Evolutionary conservation across 2,797 vertebrate genomes (phyloP).

Genomic region (Chaunax sp.): DNA sequence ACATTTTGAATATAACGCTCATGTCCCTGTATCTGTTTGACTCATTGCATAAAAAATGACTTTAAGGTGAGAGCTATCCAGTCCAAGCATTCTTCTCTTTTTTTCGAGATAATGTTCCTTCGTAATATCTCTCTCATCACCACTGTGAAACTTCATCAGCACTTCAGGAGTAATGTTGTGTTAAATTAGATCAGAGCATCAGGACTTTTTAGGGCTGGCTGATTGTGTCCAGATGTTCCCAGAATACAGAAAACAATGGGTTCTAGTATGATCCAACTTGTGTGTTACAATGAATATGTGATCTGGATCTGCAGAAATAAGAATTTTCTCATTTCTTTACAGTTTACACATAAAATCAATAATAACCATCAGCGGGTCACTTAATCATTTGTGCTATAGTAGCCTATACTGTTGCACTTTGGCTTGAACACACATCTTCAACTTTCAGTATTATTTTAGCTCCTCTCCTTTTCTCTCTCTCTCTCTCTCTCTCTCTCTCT

Average conservation of each 20-base stretch:
- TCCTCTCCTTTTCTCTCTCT: neutral
- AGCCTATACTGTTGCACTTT: neutral
- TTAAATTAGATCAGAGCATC: constrained; percentile 15
- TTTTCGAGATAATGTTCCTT: neutral
- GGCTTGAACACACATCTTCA: neutral
- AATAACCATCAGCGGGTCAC: neutral
- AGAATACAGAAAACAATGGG: neutral
- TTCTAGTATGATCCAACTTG: neutral
- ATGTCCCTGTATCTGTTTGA: no score
- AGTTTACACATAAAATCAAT: neutral
- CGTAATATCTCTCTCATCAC: neutral
- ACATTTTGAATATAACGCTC: no score
- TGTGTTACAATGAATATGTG: neutral
- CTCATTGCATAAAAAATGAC: neutral
- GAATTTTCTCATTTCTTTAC: neutral
- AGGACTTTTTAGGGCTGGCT: neutral
- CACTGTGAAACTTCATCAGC: constrained; percentile 19
- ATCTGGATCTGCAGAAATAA: no score
- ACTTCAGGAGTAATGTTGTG: constrained; percentile 12
- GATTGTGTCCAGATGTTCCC: constrained; percentile 23
- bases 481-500: no score
- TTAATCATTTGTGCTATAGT: neutral
- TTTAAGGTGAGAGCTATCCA: neutral
- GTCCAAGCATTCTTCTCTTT: neutral
- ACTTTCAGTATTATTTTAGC: neutral